Evolutionary conservation across 2,113 vertebrate genomes (phyloP).

Genomic region (Prunella himalayana): DNA sequence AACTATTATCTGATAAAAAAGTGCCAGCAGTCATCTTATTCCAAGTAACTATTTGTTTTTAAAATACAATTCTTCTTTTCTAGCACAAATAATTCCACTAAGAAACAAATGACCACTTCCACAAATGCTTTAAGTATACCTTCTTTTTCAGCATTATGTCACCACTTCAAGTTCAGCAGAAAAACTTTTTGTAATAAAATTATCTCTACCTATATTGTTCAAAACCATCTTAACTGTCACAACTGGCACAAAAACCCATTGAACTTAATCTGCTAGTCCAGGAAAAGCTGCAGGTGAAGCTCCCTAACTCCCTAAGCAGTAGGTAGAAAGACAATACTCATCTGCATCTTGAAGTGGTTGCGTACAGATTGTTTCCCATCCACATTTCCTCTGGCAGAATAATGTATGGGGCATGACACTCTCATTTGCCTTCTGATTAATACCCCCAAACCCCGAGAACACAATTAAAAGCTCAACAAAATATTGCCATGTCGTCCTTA

Average conservation of each 20-base stretch:
- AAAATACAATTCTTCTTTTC: background rate
- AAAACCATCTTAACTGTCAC: background rate
- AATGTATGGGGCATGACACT: background rate
- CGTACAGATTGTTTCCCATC: background rate
- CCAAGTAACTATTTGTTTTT: background rate
- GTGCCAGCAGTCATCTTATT: background rate
- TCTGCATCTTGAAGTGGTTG: background rate
- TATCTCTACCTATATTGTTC: background rate
- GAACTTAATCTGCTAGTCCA: background rate
- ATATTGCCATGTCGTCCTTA: background rate
- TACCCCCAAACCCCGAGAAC: background rate
- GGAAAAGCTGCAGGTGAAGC: background rate
- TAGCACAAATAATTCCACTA: background rate
- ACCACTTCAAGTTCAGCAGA: background rate
- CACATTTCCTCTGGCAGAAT: background rate
- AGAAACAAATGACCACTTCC: background rate
- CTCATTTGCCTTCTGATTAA: background rate
- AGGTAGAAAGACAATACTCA: background rate
- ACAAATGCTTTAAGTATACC: background rate
- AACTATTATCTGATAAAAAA: background rate
- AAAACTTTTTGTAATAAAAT: background rate
- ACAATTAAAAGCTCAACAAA: background rate
- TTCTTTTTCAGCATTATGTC: background rate
- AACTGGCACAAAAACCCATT: background rate
- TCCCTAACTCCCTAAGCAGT: background rate